Percentiles rank a stretch among this genome's conserved stretches.
Evolutionary conservation across 2,888 invertebrate species (phyloP).

Genomic region (Villa cingulata): DNA sequence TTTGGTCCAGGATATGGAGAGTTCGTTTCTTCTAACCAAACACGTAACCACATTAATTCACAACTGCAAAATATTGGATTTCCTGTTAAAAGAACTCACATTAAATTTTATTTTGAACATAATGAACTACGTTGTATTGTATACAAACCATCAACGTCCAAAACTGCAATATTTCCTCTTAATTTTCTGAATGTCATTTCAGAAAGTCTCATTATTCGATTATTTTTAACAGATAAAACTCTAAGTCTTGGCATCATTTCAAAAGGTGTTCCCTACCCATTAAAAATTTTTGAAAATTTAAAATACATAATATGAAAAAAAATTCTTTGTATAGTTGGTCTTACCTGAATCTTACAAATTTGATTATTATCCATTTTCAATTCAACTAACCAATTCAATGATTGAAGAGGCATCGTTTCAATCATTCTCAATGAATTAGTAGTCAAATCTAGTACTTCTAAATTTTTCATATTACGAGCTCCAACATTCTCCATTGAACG

Average conservation of each 20-base stretch:
- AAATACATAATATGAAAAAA: not conserved
- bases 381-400: conserved; percentile 77
- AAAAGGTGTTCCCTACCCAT: conserved; percentile 52
- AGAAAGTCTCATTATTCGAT: conserved; percentile 56
- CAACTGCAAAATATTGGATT: conserved; percentile 76
- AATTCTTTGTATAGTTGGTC: conserved; percentile 2
- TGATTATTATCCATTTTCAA: conserved; percentile 72
- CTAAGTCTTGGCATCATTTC: conserved; percentile 73
- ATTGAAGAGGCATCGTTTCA: conserved; percentile 51
- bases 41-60: conserved; percentile 67
- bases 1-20: conserved; percentile 53
- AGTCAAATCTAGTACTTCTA: conserved; percentile 76
- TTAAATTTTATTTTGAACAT: too few species aligned
- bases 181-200: conserved; percentile 63
- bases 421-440: conserved; percentile 60
- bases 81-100: conserved; percentile 41
- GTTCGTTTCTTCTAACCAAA: conserved; percentile 65
- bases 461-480: conserved; percentile 49
- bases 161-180: conserved; percentile 64
- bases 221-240: conserved; percentile 62
- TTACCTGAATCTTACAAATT: conserved; percentile 57
- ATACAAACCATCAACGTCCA: conserved; percentile 63
- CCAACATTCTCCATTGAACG: conserved; percentile 61
- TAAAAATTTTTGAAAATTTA: too few species aligned
- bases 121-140: too few species aligned